Evolutionary conservation across 2,113 vertebrate species (phyloP).

Genomic region (Elgaria multicarinata): DNA sequence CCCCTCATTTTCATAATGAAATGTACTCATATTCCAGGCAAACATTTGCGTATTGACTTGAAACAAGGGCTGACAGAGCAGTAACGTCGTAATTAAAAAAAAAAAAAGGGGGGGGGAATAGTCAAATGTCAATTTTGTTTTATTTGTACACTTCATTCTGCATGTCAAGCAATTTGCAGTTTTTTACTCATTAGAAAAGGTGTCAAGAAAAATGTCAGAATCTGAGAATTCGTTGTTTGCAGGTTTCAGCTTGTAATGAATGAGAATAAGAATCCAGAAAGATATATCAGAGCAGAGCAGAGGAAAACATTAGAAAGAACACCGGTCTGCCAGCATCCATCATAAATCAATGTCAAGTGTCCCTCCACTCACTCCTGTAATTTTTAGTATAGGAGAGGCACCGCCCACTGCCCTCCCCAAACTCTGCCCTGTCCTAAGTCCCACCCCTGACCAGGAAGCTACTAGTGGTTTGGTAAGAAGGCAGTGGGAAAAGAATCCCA

Average conservation of each 20-base stretch:
- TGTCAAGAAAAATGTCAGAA: background rate
- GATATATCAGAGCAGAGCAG: background rate
- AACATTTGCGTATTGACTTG: constrained; percentile 1
- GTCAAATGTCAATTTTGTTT: background rate
- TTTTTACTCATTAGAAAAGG: background rate
- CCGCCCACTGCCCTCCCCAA: no score
- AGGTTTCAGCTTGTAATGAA: background rate
- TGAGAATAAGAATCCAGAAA: background rate
- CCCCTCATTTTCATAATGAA: constrained; percentile 8
- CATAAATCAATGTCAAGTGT: background rate
- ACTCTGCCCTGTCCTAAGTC: no score
- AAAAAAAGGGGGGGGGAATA: no score
- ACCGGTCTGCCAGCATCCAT: background rate
- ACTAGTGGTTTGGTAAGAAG: no score
- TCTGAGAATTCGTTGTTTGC: background rate
- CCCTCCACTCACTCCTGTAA: background rate
- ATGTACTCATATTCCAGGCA: background rate
- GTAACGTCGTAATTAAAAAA: background rate
- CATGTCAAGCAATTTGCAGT: background rate
- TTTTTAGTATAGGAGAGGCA: background rate
- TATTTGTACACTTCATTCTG: background rate
- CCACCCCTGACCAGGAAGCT: no score
- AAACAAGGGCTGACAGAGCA: background rate
- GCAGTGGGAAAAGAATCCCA: no score
- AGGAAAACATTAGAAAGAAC: background rate